Conservation (phyloP, 1,140 invertebrate genomes). For the Cephus cinctus region DNA sequence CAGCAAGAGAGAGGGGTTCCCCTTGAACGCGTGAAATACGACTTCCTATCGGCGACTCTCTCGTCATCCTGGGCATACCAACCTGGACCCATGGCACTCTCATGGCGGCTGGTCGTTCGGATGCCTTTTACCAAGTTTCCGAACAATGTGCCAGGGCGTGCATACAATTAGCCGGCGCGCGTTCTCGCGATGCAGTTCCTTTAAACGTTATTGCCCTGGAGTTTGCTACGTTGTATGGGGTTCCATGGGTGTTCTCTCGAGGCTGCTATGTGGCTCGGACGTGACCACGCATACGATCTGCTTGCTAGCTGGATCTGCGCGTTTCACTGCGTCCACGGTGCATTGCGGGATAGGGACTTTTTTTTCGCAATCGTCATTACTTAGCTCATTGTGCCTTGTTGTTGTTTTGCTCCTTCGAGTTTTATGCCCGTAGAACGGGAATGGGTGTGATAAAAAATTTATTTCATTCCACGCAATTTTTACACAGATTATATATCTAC, state of each 20-base stretch:
- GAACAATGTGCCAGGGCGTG: slow-evolving; percentile 44
- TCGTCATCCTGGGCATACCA: too few relatives aligned
- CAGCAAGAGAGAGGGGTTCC: slow-evolving; percentile 13
- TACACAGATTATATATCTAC: too few relatives aligned
- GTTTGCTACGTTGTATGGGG: slow-evolving; percentile 36
- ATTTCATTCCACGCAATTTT: slow-evolving; percentile 17
- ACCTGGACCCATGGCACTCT: slow-evolving; percentile 16
- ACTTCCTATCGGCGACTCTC: slow-evolving; percentile 27
- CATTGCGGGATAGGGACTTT: slow-evolving; percentile 16
- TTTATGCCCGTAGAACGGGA: too few relatives aligned
- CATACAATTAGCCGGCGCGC: slow-evolving; percentile 45
- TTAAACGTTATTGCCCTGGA: slow-evolving; percentile 38
- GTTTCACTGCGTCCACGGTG: too few relatives aligned
- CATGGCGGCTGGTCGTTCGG: slow-evolving; percentile 21
- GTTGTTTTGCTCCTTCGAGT: too few relatives aligned
- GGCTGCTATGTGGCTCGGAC: slow-evolving; percentile 32
- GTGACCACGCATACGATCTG: slow-evolving; percentile 43
- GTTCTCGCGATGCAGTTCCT: slow-evolving; percentile 35
- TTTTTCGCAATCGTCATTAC: slow-evolving; percentile 16
- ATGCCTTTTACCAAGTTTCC: slow-evolving; percentile 17
- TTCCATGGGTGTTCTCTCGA: slow-evolving; percentile 12
- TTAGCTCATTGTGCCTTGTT: too few relatives aligned
- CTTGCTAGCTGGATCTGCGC: slow-evolving; percentile 37
- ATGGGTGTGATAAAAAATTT: too few relatives aligned
- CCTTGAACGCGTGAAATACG: slow-evolving; percentile 20